A percentile compares a stretch with the other conserved stretches of the same genome.
phyloP scores from a whole-genome alignment of 2,113 vertebrate genomes.

The Hemiprocne comata region DNA sequence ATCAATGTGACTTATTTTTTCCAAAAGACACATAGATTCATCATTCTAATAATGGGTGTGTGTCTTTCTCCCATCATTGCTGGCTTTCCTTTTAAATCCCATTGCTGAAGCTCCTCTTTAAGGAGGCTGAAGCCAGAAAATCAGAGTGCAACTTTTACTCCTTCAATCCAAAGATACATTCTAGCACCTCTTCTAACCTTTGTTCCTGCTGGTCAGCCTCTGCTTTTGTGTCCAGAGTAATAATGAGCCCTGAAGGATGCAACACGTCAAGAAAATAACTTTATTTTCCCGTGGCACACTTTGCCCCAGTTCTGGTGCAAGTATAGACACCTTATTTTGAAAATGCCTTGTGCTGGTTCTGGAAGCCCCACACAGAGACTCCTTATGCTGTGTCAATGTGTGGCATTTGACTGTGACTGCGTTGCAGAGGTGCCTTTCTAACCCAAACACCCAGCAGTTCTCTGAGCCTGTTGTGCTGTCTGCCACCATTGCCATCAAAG shows the following conservation, averaged over 20 bases:
- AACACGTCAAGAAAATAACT: neutral
- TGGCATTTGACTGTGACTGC: neutral
- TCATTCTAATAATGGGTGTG: neutral
- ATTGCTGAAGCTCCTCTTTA: neutral
- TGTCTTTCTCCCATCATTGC: neutral
- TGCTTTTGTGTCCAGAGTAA: neutral
- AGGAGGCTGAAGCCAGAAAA: neutral
- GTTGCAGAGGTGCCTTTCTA: neutral
- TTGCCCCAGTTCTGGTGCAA: neutral
- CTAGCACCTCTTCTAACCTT: neutral
- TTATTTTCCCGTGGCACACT: neutral
- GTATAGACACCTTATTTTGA: neutral
- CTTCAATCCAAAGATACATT: neutral
- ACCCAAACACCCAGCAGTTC: accelerated
- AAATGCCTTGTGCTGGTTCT: neutral
- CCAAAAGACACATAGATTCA: neutral
- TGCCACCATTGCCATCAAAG: too few species aligned
- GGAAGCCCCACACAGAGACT: too few species aligned
- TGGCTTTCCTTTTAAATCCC: neutral
- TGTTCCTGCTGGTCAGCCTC: neutral
- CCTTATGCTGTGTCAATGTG: accelerated
- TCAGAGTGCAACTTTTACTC: neutral
- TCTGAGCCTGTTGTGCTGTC: accelerated
- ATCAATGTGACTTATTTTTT: neutral
- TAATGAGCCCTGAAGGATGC: neutral